Conservation (phyloP, 2,797 vertebrate species). For the Hapalemur alaotrensis region DNA sequence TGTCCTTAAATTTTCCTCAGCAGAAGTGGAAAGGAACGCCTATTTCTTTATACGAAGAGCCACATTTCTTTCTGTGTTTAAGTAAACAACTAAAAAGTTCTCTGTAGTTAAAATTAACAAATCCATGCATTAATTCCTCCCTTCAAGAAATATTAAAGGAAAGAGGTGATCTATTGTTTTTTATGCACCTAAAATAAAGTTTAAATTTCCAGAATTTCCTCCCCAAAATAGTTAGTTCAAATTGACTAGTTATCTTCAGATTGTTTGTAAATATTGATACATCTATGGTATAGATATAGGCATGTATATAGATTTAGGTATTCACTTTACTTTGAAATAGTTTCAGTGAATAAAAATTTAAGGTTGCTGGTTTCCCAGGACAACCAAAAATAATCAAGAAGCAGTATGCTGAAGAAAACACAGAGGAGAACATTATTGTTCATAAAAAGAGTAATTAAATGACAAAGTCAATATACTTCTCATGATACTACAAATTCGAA, state of each 20-base stretch:
- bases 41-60: background rate
- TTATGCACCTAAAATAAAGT: background rate
- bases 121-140: background rate
- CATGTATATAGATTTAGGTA: background rate
- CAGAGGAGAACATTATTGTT: background rate
- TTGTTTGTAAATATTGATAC: background rate
- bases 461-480: background rate
- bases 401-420: background rate
- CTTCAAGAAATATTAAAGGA: background rate
- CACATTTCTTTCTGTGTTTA: background rate
- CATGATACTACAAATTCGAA: background rate
- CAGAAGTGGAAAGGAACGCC: background rate
- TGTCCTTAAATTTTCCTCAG: background rate
- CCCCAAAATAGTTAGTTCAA: background rate
- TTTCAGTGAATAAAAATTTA: background rate
- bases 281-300: too few species aligned
- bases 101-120: background rate
- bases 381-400: conserved; percentile 9
- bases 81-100: background rate
- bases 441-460: conserved; percentile 38
- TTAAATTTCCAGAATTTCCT: background rate
- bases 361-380: background rate
- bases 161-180: background rate
- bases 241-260: background rate
- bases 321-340: background rate